phyloP scores from a whole-genome alignment of 2,113 vertebrate genomes.

The Haemorhous mexicanus region DNA sequence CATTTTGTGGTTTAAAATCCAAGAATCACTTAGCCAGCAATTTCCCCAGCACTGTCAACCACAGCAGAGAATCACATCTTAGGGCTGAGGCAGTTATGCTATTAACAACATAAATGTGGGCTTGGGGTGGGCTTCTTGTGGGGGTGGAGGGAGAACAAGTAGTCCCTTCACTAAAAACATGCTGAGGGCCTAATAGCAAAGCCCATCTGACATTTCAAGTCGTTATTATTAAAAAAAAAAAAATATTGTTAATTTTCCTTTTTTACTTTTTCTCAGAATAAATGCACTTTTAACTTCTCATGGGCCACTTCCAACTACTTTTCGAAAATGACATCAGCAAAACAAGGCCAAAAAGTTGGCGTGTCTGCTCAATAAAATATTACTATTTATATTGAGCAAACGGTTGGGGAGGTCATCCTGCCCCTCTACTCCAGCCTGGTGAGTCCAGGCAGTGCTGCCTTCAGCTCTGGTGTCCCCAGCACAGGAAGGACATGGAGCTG shows the following conservation, averaged over 20 bases:
- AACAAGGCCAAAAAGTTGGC: not conserved
- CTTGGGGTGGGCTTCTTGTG: not conserved
- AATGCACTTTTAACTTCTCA: not conserved
- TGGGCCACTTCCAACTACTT: not conserved
- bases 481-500: not conserved
- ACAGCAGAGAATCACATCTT: constrained; percentile 23
- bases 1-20: constrained; percentile 19
- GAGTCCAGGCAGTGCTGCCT: not conserved
- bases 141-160: not conserved
- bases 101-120: not conserved
- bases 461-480: not conserved
- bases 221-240: not conserved
- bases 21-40: not conserved
- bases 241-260: not conserved
- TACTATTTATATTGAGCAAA: not conserved
- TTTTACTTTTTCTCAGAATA: not conserved
- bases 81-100: not conserved
- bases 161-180: not conserved
- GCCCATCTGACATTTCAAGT: not conserved
- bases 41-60: constrained; percentile 34
- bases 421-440: not conserved
- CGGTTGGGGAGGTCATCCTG: not conserved
- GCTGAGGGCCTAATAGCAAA: not conserved
- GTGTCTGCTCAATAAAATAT: not conserved
- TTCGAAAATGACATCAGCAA: not conserved